Conservation (phyloP, 2,888 invertebrate genomes). For the Drosophila pseudotakahashii region DNA sequence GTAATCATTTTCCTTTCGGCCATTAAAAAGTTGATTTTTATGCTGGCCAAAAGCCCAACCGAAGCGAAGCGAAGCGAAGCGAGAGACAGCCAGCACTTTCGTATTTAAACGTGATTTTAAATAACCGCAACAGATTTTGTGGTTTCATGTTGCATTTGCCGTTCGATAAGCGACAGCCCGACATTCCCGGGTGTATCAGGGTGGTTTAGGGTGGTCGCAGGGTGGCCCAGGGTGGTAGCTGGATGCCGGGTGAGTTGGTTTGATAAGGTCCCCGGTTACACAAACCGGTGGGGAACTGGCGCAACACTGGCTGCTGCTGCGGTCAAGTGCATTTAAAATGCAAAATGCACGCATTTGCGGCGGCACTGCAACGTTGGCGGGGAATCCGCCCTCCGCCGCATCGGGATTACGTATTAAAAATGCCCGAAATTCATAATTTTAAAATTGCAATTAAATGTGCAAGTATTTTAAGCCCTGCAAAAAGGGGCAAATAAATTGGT, state of each 20-base stretch:
- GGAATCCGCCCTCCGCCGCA: too few species aligned
- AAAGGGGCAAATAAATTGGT: background rate
- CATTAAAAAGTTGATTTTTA: slow-evolving; percentile 66
- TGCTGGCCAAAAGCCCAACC: slow-evolving; percentile 8
- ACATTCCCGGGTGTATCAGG: slow-evolving; percentile 1
- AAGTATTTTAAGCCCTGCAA: background rate
- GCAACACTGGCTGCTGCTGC: slow-evolving; percentile 38
- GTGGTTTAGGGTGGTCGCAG: background rate
- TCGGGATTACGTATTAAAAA: slow-evolving; percentile 38
- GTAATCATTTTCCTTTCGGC: slow-evolving; percentile 68
- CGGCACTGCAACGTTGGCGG: slow-evolving; percentile 9
- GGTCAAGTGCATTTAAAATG: slow-evolving; percentile 65
- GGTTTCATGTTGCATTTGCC: slow-evolving; percentile 71
- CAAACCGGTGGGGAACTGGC: slow-evolving; percentile 29
- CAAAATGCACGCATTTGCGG: slow-evolving; percentile 44
- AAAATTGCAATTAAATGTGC: slow-evolving; percentile 23
- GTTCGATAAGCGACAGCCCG: slow-evolving; percentile 65
- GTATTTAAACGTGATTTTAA: slow-evolving; percentile 75
- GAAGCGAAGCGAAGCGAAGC: slow-evolving; percentile 1
- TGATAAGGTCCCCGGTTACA: slow-evolving; percentile 43
- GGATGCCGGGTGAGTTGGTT: slow-evolving; percentile 16
- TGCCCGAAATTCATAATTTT: slow-evolving; percentile 33
- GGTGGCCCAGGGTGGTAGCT: background rate
- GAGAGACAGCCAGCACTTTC: slow-evolving; percentile 40
- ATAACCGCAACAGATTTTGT: slow-evolving; percentile 75